Base-by-base conservation (phyloP, 2,888 invertebrate genomes). In the Proisotoma minuta region DNA sequence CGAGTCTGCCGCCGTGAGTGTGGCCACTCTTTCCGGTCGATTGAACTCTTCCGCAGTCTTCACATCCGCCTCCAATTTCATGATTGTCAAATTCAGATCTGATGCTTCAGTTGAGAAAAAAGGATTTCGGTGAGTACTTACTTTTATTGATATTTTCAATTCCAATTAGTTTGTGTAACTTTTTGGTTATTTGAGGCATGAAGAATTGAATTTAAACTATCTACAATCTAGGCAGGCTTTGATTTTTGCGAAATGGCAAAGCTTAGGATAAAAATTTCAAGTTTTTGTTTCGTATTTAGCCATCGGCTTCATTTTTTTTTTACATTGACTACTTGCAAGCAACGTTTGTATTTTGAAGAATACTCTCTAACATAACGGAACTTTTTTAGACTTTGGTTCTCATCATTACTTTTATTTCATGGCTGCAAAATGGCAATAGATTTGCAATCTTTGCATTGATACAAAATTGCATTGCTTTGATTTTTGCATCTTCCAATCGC, bases 41-140 rank as follows among this genome's bases (percentile, higher is more conserved):
- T 87, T 88, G 78, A 92, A 93, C 76, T 80, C 93, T 71, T 85
- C 88, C 57, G 89, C 85, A 72, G 84, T 89, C 20, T 93, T 88
- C 77, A 91, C 93, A 26, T 96, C 96, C 3, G 94, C 94, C 47
- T 95, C 96, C 54, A 98, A 98, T 79, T 94, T 97, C 76, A 94
- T 98, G 92, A 93, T 96, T 68, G 86, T 98, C 67, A 95, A 95
- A 79, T 98, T 98, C 79, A 90, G 91, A 75, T 89, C 95, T 1
- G 98, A 98, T 77, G 89, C 91, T 47, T 89, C 91, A 12, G 91
- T 93, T 24, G 94, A 95, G 80, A 85, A 88, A 63, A 89, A 92
- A 79, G 97, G 97, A 70, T 97, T 97, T 80, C 84, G 84, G 80
- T 80, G 75, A 74, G 71, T 40, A n/a, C 18, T n/a, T 26, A n/a